Base-by-base conservation (phyloP, 2,113 vertebrate genomes). In the Pogona vitticeps region DNA sequence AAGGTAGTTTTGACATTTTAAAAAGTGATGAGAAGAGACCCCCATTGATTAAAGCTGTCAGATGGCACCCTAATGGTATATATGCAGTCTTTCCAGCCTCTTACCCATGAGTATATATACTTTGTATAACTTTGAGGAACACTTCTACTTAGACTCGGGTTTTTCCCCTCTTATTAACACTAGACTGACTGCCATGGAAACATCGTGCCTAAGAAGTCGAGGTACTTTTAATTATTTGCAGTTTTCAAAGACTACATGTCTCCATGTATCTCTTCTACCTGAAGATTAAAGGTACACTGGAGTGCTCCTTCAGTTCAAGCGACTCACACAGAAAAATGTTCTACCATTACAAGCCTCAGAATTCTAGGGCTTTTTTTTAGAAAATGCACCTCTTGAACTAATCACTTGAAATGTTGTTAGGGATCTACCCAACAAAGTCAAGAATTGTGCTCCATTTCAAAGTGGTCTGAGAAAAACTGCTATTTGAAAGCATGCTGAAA, bases 31-130 rank as follows among this genome's bases (percentile, higher is more conserved):
- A 91, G 89, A 92, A 95, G 90, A 90, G 93, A 93, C 93, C 93
- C 92, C 91, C 92, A 94, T 90, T 93, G 90, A 95, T 94, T 92
- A 93, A 94, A 94, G 88, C 84, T 92, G 88, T 92, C 92, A 94
- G 90, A 92, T 90, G 90, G 77, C 92, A 90, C 85, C 86, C 84
- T 92, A 90, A 92, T 93, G 94, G 75, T 93, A 92, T 94, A 91
- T 94, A 91, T 90, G 83, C 80, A 93, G 92, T 93, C 85, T 94
- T 91, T 94, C 90, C 93, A 93, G 76, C 77, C 92, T 90, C 84
- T 88, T 93, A 91, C 80, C n/a, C 94, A 82, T 88, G 91, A 95
- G 89, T 91, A 86, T 83, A 86, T 83, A 82, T 95, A 86, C 88
- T 92, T 95, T 95, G 89, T 88, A 94, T 82, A 92, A 52, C 80